Percentiles rank a stretch among this genome's conserved stretches.
Conservation (phyloP, 2,113 vertebrate genomes). For the Microtus oregoni region DNA sequence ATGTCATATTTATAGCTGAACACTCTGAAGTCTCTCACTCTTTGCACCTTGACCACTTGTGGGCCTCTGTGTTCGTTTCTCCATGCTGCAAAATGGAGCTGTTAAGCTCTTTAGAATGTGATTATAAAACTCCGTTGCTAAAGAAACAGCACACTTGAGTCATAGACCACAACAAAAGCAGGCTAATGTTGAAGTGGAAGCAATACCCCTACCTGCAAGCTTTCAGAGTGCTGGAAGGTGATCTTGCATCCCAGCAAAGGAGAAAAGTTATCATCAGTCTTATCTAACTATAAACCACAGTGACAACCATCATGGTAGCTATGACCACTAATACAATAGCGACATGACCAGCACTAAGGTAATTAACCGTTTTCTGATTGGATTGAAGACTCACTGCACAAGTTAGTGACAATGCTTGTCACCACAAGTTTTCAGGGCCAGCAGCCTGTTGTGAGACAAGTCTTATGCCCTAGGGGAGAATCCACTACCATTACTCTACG, state of each 20-base stretch:
- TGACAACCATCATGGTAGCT: not conserved
- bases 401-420: not conserved
- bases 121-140: too few species aligned
- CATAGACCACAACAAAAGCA: not conserved
- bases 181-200: not conserved
- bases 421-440: not conserved
- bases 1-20: not conserved
- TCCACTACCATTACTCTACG: not conserved
- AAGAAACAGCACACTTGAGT: not conserved
- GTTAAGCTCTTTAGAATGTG: not conserved
- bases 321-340: not conserved
- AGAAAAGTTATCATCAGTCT: not conserved
- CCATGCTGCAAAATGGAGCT: not conserved
- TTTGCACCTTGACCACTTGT: not conserved
- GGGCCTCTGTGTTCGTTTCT: not conserved
- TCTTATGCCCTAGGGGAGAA: not conserved
- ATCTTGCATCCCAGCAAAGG: not conserved
- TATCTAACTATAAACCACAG: not conserved
- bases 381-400: not conserved
- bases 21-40: not conserved
- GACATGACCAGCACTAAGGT: not conserved
- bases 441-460: not conserved
- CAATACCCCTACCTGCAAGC: too few species aligned
- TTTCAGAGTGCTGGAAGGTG: not conserved
- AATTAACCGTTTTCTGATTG: not conserved